phyloP scores from a whole-genome alignment of 2,113 vertebrate species.

The Antechinus stuartii region DNA sequence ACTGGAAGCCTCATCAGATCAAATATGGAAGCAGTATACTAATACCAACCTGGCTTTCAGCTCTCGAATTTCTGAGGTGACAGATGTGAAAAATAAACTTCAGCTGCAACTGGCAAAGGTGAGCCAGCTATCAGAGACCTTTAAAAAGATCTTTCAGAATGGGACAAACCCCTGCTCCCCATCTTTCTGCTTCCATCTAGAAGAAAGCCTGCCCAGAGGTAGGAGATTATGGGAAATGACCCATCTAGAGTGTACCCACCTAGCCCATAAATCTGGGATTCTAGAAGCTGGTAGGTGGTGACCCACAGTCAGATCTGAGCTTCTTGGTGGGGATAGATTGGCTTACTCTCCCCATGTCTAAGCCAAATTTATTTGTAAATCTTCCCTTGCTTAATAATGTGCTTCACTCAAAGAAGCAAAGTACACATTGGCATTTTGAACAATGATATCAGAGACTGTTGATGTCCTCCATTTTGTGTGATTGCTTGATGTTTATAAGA shows the following conservation, averaged over 20 bases:
- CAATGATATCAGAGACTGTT: background rate
- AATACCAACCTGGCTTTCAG: conserved; percentile 83
- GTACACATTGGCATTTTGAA: background rate
- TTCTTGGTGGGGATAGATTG: background rate
- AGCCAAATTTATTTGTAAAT: background rate
- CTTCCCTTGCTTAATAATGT: background rate
- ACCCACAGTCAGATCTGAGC: background rate
- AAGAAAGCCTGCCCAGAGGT: background rate
- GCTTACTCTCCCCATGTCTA: background rate
- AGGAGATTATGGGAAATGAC: background rate
- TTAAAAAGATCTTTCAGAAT: fast-evolving
- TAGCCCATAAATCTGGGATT: background rate
- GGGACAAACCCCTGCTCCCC: background rate
- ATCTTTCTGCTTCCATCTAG: fast-evolving
- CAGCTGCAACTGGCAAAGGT: conserved; percentile 84
- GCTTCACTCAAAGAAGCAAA: background rate
- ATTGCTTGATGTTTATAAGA: background rate
- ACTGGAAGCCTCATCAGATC: conserved; percentile 72
- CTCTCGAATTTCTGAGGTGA: conserved; percentile 73
- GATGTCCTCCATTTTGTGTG: background rate
- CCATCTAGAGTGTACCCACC: fast-evolving
- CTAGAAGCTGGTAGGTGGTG: fast-evolving
- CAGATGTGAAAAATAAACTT: conserved; percentile 80
- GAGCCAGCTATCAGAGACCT: background rate
- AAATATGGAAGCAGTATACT: conserved; percentile 82